Evolutionary conservation across 2,113 vertebrate genomes (phyloP).

Genomic region (Lycocorax pyrrhopterus): DNA sequence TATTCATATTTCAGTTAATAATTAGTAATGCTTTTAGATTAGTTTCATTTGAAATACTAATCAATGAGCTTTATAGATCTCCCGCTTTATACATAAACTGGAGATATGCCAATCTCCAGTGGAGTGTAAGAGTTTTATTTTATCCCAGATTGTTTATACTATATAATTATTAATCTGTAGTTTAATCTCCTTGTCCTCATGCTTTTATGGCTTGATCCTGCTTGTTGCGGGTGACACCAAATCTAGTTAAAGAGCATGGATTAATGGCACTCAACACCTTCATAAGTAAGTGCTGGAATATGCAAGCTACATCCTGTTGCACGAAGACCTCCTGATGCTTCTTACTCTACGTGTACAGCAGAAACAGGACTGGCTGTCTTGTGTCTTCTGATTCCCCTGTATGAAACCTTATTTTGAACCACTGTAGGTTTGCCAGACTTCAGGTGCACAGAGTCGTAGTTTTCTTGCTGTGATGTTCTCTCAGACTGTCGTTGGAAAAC

Average conservation of each 20-base stretch:
- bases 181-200: conserved; percentile 1
- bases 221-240: background rate
- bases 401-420: background rate
- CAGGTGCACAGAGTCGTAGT: background rate
- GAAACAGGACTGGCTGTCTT: background rate
- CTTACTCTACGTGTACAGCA: background rate
- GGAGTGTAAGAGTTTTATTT: background rate
- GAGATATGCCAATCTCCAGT: background rate
- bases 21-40: conserved; percentile 33
- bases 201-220: background rate
- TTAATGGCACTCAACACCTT: conserved; percentile 8
- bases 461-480: background rate
- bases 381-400: background rate
- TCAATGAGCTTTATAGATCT: conserved; percentile 30
- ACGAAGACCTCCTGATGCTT: background rate
- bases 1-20: conserved; percentile 36
- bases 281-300: background rate
- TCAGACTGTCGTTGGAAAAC: background rate
- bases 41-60: background rate
- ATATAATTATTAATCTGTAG: conserved; percentile 17
- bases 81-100: background rate
- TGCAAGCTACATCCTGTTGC: background rate
- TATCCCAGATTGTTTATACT: background rate
- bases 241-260: background rate
- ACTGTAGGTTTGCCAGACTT: background rate